These are phyloP conservation scores for Heliconius erato DNA, from an alignment of 2,888 invertebrate species.

Conservation along the genomic window DNA sequence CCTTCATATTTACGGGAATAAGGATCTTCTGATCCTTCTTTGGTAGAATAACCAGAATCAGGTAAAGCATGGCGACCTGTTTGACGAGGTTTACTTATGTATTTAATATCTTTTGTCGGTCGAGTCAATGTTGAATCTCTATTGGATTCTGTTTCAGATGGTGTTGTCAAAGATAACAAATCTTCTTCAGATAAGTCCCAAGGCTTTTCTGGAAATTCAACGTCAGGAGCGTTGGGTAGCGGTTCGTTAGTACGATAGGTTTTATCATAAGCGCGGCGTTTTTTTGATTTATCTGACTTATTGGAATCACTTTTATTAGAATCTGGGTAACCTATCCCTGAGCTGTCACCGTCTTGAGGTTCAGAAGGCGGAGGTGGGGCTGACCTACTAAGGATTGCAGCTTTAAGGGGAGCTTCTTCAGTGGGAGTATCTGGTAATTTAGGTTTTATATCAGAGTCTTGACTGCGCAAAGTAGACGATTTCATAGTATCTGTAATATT, in stretches of 20 bases:
- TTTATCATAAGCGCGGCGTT: slow-evolving; percentile 91
- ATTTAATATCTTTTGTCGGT: slow-evolving; percentile 87
- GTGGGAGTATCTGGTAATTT: slow-evolving; percentile 75
- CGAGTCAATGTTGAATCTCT: slow-evolving; percentile 84
- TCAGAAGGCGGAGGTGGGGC: slow-evolving; percentile 69
- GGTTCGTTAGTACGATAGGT: slow-evolving; percentile 95
- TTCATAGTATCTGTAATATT: slow-evolving; percentile 83
- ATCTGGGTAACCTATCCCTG: slow-evolving; percentile 83
- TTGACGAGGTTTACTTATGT: slow-evolving; percentile 86
- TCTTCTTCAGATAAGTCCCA: slow-evolving; percentile 91
- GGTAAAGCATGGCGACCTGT: slow-evolving; percentile 85
- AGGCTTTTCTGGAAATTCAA: slow-evolving; percentile 92
- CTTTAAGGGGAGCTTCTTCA: slow-evolving; percentile 69
- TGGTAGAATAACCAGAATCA: slow-evolving; percentile 81
- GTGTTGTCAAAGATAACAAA: slow-evolving; percentile 82
- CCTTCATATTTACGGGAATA: slow-evolving; percentile 74
- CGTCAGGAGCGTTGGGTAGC: slow-evolving; percentile 89
- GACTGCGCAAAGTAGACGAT: slow-evolving; percentile 75
- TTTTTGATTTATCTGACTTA: slow-evolving; percentile 87
- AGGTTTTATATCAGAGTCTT: slow-evolving; percentile 71
- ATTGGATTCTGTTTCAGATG: slow-evolving; percentile 87
- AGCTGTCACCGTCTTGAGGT: slow-evolving; percentile 79
- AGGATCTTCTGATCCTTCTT: slow-evolving; percentile 79
- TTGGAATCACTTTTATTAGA: slow-evolving; percentile 82
- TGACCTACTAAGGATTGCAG: slow-evolving; percentile 63